Base-by-base conservation (phyloP, 2,797 vertebrate genomes). In the Pseudochromis fuscus region DNA sequence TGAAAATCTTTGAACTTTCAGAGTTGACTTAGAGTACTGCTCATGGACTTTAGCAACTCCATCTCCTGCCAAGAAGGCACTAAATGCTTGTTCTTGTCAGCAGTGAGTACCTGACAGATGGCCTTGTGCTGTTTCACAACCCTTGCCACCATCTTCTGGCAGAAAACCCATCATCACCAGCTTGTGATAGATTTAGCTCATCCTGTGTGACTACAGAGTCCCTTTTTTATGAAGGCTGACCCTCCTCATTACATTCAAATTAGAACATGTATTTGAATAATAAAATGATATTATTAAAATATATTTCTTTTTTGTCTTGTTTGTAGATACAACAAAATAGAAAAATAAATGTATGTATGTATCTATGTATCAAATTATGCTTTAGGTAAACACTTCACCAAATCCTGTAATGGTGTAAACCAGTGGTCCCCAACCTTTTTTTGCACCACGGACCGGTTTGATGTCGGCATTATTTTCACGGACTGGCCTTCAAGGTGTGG, bases 31-130 rank as follows among this genome's bases (percentile, higher is more conserved):
- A 18, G 27, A 53, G 33, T 25, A 19, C 59, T 1, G 4, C 63
- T 75, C 52, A 51, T 40, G 23, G 61, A 70, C 71, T 45, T 45
- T 46, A 25, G 50, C 33, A 21, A 59, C 66, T 60, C 57, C 31
- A 7, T 63, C 58, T 66, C 38, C 57, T 80, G 82, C 77, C 75
- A 84, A 77, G 72, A 37, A 72, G 35, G 40, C 77, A 66, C 73
- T 84, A 81, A 84, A 81, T 76, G 59, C 67, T 84, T 76, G 72
- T 83, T 83, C 83, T 66, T 87, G 83, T 90, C 83, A 77, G 75
- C 75, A 75, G 30, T 70, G 71, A 82, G 66, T 74, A 83, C 75
- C 82, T 86, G 86, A 84, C 90, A 91, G 90, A 91, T 91, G 87
- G 86, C 85, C 79, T 77, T 58, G 59, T 33, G 63, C 67, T 77